phyloP scores from a whole-genome alignment of 2,797 vertebrate genomes.

The Urophycis tenuis region DNA sequence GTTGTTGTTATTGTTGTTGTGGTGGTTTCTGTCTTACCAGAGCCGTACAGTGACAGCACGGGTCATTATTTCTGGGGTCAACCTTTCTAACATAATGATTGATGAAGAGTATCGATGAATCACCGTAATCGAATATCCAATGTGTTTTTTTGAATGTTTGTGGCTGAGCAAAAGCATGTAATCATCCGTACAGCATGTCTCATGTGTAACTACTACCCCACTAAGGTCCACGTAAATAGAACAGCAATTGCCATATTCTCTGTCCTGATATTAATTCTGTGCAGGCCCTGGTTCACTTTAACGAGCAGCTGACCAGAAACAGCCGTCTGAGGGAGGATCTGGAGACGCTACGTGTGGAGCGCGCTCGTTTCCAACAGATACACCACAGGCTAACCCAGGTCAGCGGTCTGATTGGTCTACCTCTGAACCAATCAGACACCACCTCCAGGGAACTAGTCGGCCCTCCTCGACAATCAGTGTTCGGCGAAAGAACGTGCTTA shows the following conservation, averaged over 20 bases:
- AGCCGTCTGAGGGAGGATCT: conserved; percentile 72
- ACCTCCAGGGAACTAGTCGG: background rate
- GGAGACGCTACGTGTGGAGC: conserved; percentile 69
- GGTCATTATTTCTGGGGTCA: background rate
- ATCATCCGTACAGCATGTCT: background rate
- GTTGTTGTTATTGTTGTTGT: background rate
- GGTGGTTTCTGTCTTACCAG: background rate
- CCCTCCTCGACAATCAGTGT: background rate
- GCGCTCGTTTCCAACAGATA: conserved; percentile 70
- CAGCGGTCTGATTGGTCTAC: conserved; percentile 28
- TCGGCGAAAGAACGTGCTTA: background rate
- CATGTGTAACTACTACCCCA: background rate
- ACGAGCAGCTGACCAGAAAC: conserved; percentile 71
- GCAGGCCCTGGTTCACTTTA: conserved; percentile 73
- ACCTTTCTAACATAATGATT: background rate
- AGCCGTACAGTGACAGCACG: background rate
- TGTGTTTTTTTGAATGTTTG: background rate
- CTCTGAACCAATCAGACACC: background rate
- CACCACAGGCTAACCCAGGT: conserved; percentile 73
- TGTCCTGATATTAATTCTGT: background rate
- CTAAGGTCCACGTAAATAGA: background rate
- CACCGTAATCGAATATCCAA: background rate
- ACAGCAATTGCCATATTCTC: background rate
- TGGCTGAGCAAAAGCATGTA: background rate
- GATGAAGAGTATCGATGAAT: background rate